Base-by-base conservation (phyloP, 2,113 vertebrate genomes). In the Colaptes auratus region DNA sequence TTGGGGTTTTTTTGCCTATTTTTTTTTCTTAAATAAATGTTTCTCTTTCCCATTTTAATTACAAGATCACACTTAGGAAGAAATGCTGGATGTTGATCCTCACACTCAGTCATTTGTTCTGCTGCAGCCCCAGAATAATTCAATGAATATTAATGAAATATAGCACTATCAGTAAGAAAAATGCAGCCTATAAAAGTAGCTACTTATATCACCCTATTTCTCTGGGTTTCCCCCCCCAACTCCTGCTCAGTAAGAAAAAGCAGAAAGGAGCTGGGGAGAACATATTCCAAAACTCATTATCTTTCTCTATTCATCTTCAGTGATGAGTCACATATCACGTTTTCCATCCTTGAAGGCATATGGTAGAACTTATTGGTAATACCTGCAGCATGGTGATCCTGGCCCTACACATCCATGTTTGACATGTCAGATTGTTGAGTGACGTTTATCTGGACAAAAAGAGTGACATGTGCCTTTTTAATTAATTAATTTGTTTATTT, bases 391-490 rank as follows among this genome's bases (percentile, higher is more conserved):
- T 91, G 89, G 77, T 69, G 55, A 65, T 92, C 59, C 82, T 95
- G 81, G 74, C 71, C 61, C 61, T 53, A 12, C 36, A 66, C 71
- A 82, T 31, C n/a, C 12, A 39, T 87, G 85, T 89, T 93, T 92
- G 79, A 89, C 88, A 90, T 35, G 20, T 44, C 35, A 59, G 84
- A 88, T 80, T 55, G 16, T 25, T 92, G 77, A 94, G 50, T 86
- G 82, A 78, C 52, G 44, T 90, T 94, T 93, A 84, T 55, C 44
- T 94, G 92, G 82, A 88, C 66, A 95, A 76, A 92, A 95, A 73
- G 11, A 46, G 18, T 55, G 90, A 4, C 25, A 50, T 33, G 7
- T 72, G 35, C 7, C 35, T 81, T 91, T 39, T 39, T 39, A 39
- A 39, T 90, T 79, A 50, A 50, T 50, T 50, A 23, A 23, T 10